Evolutionary conservation across 1,140 invertebrate species (phyloP).

Genomic region (Hetaerina americana): DNA sequence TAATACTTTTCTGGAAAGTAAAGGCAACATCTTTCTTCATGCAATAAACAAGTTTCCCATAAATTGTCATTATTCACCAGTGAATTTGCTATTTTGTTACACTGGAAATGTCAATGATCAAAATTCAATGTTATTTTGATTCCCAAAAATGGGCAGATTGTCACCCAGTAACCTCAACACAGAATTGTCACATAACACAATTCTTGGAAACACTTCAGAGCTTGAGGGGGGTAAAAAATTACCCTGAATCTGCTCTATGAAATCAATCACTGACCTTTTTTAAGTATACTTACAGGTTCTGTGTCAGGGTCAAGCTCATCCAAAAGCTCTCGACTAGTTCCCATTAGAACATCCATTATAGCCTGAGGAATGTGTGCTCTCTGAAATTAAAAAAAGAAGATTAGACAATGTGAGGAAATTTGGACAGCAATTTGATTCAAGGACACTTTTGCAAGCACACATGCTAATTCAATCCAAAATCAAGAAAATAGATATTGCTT

Average conservation of each 20-base stretch:
- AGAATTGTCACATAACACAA: slow-evolving; percentile 13
- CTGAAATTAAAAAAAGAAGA: slow-evolving; percentile 22
- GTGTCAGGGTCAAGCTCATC: slow-evolving; percentile 28
- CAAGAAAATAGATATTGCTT: no score
- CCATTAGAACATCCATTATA: slow-evolving; percentile 35
- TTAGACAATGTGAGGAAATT: slow-evolving; percentile 13
- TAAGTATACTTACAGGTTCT: slow-evolving; percentile 28
- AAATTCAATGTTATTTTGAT: background rate
- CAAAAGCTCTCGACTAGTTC: slow-evolving; percentile 24
- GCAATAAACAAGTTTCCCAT: no score
- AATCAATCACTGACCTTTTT: background rate
- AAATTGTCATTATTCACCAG: no score
- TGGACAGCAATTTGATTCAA: no score
- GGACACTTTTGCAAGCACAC: no score
- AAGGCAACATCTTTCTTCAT: no score
- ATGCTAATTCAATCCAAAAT: no score
- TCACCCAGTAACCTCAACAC: background rate
- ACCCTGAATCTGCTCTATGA: slow-evolving; percentile 9
- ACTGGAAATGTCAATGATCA: background rate
- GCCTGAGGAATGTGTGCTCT: slow-evolving; percentile 39
- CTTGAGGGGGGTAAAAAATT: slow-evolving; percentile 10
- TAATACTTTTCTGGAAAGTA: no score
- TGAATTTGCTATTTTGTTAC: no score
- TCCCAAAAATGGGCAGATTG: background rate
- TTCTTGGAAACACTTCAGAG: slow-evolving; percentile 3